Base-by-base conservation (phyloP, 2,888 invertebrate species). In the Prosopocoilus inquinatus region DNA sequence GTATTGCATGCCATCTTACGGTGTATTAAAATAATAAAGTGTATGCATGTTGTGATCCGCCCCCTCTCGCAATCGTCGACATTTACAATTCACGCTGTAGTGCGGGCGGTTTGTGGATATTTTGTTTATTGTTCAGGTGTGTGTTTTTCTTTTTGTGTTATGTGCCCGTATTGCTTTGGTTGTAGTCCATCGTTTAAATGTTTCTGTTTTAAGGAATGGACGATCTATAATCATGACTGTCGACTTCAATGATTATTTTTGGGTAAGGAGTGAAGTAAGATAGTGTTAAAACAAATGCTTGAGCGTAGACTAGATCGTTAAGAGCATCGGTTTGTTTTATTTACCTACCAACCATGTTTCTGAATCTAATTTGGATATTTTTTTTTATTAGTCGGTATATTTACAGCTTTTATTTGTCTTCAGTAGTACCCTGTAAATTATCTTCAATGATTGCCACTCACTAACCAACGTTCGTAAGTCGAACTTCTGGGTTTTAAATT, bases 201-300 rank as follows among this genome's bases (percentile, higher is more conserved):
- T 54, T 54, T 45, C 45, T 38, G 50, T 50, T 47, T 45, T 35
- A 50, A 50, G 53, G 53, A 39, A 46, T 53, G 50, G 44, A 45
- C 48, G 33, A 48, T 48, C 39, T 20, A 32, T 63, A 67, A 76
- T 64, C 66, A 78, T 78, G 78, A 77, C 77, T 62, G 74, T 78
- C 63, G 75, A 77, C 64, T 78, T 78, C 67, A 78, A 75, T 60
- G 75, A 77, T 68, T 76, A 76, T 66, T 77, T 77, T 70, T 77
- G 76, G 77, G 77, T 76, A 67, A 75, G 75, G 70, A 28, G 20
- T 28, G 20, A 28, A 28, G 20, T 28, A 28, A 28, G 20, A 28
- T 20, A 20, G 20, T 28, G 20, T 28, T 28, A 28, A 28, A 16
- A 28, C 20, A 28, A 28, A 7, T 28, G 20, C 20, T 28, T 28